A percentile compares a stretch with the other conserved stretches of the same genome.
phyloP scores from a whole-genome alignment of 92 coral and sea anemone species.

The Chrysogorgia sp. region DNA sequence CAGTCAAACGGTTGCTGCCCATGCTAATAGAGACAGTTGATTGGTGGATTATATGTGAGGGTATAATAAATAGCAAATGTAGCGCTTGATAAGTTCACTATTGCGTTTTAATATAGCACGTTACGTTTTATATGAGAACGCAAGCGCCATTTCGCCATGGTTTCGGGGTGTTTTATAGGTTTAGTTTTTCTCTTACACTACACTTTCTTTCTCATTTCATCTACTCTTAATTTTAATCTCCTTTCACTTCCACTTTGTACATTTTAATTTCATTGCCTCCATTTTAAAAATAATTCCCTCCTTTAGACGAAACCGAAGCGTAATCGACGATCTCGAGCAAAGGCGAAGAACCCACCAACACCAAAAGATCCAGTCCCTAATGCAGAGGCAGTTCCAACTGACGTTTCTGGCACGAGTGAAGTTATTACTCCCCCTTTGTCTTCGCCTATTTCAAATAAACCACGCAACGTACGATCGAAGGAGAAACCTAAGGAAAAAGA shows the following conservation, averaged over 20 bases:
- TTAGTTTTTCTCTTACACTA: background rate
- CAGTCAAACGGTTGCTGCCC: too few species aligned
- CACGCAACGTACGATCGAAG: conserved; percentile 26
- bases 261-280: background rate
- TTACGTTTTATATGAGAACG: background rate
- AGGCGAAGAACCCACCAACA: conserved; percentile 11
- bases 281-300: background rate
- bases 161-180: background rate
- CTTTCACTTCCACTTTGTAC: background rate
- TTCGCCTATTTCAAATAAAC: background rate
- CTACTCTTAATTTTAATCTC: too few species aligned
- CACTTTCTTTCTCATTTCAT: background rate
- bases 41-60: too few species aligned
- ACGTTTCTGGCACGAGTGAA: background rate
- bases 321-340: conserved; percentile 34
- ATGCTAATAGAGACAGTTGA: too few species aligned
- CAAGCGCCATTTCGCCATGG: background rate
- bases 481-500: conserved; percentile 1
- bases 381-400: background rate
- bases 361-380: conserved; percentile 27
- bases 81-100: too few species aligned
- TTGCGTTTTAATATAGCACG: background rate
- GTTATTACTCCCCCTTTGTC: background rate
- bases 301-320: conserved; percentile 31
- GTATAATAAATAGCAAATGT: too few species aligned